These are phyloP conservation scores for Dasyprocta punctata DNA, from an alignment of 2,113 vertebrate species.

Conservation along the genomic window DNA sequence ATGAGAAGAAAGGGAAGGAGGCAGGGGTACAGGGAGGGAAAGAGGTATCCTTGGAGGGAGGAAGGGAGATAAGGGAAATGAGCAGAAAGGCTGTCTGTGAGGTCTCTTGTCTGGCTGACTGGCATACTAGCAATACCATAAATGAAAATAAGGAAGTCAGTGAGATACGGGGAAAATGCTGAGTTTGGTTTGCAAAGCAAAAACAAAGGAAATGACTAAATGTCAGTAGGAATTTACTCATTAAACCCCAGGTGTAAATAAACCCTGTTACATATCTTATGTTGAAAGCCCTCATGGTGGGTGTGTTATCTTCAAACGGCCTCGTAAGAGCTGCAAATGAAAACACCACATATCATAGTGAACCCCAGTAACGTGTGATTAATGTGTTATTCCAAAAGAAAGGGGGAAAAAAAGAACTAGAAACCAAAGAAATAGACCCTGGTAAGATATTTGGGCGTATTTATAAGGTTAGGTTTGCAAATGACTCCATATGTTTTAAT, in stretches of 20 bases:
- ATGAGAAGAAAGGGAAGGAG: not conserved
- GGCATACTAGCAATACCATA: not conserved
- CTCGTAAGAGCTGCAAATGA: not conserved
- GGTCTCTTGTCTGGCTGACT: conserved; percentile 7
- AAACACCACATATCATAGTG: not conserved
- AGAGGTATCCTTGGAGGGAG: not conserved
- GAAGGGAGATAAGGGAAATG: not conserved
- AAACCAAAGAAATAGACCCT: conserved; percentile 20
- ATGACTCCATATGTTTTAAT: not conserved
- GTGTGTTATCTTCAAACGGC: not conserved
- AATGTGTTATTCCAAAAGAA: not conserved
- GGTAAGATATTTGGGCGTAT: not conserved
- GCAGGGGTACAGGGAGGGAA: not conserved
- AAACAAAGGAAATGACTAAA: conserved; percentile 63
- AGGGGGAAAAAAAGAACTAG: not conserved
- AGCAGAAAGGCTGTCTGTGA: conserved; percentile 26
- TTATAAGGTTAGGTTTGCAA: conserved; percentile 18
- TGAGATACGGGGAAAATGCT: conserved; percentile 35
- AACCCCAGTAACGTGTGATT: not conserved
- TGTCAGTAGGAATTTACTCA: conserved; percentile 17
- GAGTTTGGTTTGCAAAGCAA: conserved; percentile 57
- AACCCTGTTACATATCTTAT: not conserved
- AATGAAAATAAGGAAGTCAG: conserved; percentile 69
- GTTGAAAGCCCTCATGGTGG: not conserved
- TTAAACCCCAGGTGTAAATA: conserved; percentile 47